These are phyloP conservation scores for Lysiphlebus fabarum DNA, from an alignment of 1,140 invertebrate species.

Conservation along the genomic window DNA sequence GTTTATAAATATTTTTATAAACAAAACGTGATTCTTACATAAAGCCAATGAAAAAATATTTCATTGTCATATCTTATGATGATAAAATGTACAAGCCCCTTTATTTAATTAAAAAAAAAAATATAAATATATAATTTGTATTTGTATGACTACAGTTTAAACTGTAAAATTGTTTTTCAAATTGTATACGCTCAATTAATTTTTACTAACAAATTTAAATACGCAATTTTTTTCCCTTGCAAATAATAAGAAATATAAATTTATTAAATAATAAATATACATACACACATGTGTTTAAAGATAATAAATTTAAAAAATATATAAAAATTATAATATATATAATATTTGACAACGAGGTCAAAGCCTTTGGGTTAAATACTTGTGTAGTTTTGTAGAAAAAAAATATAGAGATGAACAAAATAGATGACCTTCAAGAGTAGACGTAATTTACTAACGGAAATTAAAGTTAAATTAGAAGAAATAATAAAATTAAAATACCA, in stretches of 20 bases:
- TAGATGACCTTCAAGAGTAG: too few relatives aligned
- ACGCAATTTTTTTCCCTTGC: constrained; percentile 19
- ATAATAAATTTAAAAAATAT: too few relatives aligned
- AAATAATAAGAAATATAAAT: constrained; percentile 5
- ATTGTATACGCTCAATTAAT: constrained; percentile 35
- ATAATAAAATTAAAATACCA: too few relatives aligned
- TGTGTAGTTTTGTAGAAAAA: too few relatives aligned
- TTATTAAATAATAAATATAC: background rate
- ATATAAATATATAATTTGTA: constrained; percentile 12
- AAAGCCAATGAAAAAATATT: too few relatives aligned
- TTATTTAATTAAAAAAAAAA: constrained; percentile 1
- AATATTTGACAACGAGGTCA: background rate
- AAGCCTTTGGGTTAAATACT: too few relatives aligned
- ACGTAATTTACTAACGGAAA: too few relatives aligned
- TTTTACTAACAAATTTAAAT: constrained; percentile 29
- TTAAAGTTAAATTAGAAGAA: too few relatives aligned
- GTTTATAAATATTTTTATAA: too few relatives aligned
- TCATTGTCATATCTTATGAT: background rate
- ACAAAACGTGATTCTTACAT: too few relatives aligned
- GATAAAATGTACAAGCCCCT: background rate
- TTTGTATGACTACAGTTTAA: constrained; percentile 3
- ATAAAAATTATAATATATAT: too few relatives aligned
- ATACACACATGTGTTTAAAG: background rate
- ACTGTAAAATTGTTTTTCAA: constrained; percentile 20
- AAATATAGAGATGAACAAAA: too few relatives aligned